These are phyloP conservation scores for Umimayanthus chanpuru DNA, from an alignment of 92 coral and sea anemone genomes.

Conservation along the genomic window DNA sequence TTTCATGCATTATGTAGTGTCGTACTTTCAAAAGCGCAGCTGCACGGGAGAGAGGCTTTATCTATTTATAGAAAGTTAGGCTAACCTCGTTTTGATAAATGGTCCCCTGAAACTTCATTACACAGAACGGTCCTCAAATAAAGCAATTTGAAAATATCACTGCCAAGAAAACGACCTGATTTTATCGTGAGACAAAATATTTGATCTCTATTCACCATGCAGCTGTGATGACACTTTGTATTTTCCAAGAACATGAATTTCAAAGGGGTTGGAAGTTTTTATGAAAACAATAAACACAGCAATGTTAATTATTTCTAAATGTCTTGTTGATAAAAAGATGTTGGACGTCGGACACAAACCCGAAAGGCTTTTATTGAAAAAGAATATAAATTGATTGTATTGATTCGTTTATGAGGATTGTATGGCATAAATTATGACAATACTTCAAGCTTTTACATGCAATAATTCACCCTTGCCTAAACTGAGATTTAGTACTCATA, in stretches of 20 bases:
- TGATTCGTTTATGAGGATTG: slow-evolving; percentile 20
- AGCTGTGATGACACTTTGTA: slow-evolving; percentile 12
- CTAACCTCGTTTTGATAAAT: not conserved
- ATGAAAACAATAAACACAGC: not conserved
- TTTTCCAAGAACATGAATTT: slow-evolving; percentile 2
- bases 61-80: not conserved
- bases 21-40: not conserved
- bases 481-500: not conserved
- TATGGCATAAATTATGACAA: not conserved
- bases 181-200: slow-evolving; percentile 25
- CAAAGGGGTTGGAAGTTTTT: not conserved
- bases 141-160: not conserved
- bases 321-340: not conserved
- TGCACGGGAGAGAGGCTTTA: not conserved
- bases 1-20: not conserved
- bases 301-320: not conserved
- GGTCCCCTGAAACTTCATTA: not conserved
- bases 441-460: not conserved
- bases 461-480: not conserved
- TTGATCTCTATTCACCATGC: slow-evolving; percentile 8
- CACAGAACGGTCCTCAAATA: not conserved
- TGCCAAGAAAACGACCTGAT: not conserved
- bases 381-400: not conserved
- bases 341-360: not conserved
- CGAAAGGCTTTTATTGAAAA: slow-evolving; percentile 6